Conservation (phyloP, 2,113 vertebrate species). For the Phylloscopus trochilus region DNA sequence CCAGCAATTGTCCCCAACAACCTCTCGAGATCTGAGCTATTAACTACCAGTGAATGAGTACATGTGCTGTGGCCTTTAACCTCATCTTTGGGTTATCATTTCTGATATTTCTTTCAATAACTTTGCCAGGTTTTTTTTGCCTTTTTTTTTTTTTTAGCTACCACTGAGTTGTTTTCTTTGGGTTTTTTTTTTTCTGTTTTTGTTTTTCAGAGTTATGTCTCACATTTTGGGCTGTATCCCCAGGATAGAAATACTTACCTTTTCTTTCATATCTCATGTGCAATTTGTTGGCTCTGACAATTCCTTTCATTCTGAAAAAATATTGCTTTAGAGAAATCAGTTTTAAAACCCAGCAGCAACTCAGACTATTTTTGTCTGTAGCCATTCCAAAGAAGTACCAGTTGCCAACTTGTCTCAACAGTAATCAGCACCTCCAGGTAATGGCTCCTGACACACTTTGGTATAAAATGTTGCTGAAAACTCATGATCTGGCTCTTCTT, state of each 20-base stretch:
- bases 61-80: slow-evolving; percentile 15
- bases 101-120: slow-evolving; percentile 48
- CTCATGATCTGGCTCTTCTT: not conserved
- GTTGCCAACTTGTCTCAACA: slow-evolving; percentile 24
- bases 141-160: not conserved
- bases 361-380: slow-evolving; percentile 20
- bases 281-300: slow-evolving; percentile 38
- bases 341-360: slow-evolving; percentile 18
- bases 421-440: slow-evolving; percentile 46
- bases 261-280: slow-evolving; percentile 26
- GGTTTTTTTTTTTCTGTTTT: no score
- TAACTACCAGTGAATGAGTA: slow-evolving; percentile 36
- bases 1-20: slow-evolving; percentile 14
- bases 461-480: not conserved
- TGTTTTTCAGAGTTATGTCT: not conserved
- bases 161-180: not conserved
- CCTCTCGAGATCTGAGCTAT: slow-evolving; percentile 28
- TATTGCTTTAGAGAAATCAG: slow-evolving; percentile 24
- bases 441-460: slow-evolving; percentile 10
- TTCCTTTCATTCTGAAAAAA: slow-evolving; percentile 43
- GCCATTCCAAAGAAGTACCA: slow-evolving; percentile 15
- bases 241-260: not conserved
- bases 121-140: not conserved
- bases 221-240: not conserved
- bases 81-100: slow-evolving; percentile 28